Base-by-base conservation (phyloP, 2,113 vertebrate species). In the Sander vitreus region DNA sequence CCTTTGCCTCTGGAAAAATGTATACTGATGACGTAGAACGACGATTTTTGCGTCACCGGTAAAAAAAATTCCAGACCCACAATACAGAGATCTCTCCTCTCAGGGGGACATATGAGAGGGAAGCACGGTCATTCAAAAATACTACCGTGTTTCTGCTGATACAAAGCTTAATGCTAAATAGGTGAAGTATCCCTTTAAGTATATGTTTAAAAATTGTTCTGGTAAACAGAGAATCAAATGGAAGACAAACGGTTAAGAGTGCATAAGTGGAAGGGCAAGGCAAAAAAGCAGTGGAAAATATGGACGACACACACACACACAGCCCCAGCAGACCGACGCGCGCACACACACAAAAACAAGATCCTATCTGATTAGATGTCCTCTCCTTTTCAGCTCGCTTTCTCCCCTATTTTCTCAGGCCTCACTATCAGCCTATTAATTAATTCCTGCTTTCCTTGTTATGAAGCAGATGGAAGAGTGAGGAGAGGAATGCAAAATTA, bases 351-450 rank as follows among this genome's bases (percentile, higher is more conserved):
- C 25, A 25, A 25, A 25, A 39, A 77, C 63, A 54, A n/a, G 73
- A 80, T 47, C 12, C 54, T 53, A 74, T 85, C 67, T 70, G 89
- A 91, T 92, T 83, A 76, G 72, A 67, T 89, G 77, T 54, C 65
- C 64, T 87, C 75, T 74, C 60, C 74, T 53, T 80, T 82, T 85
- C 73, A 76, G 66, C 73, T 57, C 39, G 0, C 59, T 79, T 77
- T 82, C 60, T 3, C 53, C 27, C 16, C 10, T 9, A 62, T 84
- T 84, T 93, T 83, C 71, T 78, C 69, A 50, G 23, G 80, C 72
- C 62, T 85, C 73, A 77, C 66, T 77, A 88, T 89, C 66, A 86
- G 83, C 80, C 79, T 75, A 84, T 86, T 91, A 91, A 94, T 92
- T 93, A 90, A 92, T 79, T 87, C 73, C 78, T 78, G 76, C 85